Conservation (phyloP, 2,797 vertebrate genomes). For the Hephaestus fuliginosus region DNA sequence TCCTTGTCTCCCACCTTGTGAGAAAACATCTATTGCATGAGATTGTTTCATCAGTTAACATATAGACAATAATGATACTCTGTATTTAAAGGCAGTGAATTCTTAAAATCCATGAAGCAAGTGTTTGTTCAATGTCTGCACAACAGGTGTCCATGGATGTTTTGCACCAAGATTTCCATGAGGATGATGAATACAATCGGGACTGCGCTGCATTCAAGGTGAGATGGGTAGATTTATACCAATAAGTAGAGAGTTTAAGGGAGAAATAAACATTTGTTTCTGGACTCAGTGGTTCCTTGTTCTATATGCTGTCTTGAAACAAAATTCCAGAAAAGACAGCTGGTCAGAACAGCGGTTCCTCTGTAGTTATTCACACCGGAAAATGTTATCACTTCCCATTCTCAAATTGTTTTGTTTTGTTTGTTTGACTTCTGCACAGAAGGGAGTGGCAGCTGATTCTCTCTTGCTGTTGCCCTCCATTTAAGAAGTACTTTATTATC, state of each 20-base stretch:
- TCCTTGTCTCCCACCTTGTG: background rate
- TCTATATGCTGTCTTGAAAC: conserved; percentile 1
- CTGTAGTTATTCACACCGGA: background rate
- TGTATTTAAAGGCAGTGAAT: background rate
- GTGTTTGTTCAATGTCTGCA: conserved; percentile 37
- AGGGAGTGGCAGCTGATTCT: background rate
- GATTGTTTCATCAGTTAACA: background rate
- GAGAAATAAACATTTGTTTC: background rate
- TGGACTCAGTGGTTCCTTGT: conserved; percentile 5
- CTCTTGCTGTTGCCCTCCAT: background rate
- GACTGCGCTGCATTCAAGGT: conserved; percentile 96
- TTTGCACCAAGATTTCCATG: conserved; percentile 86
- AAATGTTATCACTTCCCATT: background rate
- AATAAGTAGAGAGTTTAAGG: background rate
- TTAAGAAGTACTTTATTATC: background rate
- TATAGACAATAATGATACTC: background rate
- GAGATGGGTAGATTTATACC: background rate
- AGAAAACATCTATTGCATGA: background rate
- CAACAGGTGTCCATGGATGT: conserved; percentile 89
- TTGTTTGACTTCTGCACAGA: background rate
- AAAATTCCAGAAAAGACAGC: conserved; percentile 10
- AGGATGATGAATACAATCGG: conserved; percentile 90
- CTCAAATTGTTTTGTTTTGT: background rate
- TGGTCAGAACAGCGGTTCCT: background rate
- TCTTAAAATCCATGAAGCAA: background rate